Conservation (phyloP, 2,797 vertebrate genomes). For the Acestrorhynchus altus region DNA sequence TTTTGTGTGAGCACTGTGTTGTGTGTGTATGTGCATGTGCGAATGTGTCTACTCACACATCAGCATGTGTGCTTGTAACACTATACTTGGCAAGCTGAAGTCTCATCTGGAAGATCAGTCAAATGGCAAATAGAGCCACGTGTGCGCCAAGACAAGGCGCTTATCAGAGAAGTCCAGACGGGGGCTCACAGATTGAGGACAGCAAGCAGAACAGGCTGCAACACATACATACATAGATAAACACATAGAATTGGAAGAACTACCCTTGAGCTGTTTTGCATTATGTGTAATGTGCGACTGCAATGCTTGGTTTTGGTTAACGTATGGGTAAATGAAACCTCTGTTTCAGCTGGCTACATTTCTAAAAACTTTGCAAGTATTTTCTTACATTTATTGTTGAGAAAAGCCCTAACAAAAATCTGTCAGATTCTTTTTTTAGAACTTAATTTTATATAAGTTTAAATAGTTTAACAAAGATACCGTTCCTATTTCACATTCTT, state of each 20-base stretch:
- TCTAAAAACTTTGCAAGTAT: too few species aligned
- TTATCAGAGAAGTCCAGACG: slow-evolving; percentile 51
- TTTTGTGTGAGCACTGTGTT: slow-evolving; percentile 27
- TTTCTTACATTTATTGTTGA: too few species aligned
- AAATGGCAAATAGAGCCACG: slow-evolving; percentile 38
- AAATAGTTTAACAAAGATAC: too few species aligned
- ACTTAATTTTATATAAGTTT: too few species aligned
- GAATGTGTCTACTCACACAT: not conserved
- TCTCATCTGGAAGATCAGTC: slow-evolving; percentile 44
- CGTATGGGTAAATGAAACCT: too few species aligned
- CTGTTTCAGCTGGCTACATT: too few species aligned
- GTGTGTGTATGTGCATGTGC: not conserved
- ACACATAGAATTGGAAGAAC: not conserved
- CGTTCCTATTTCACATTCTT: too few species aligned
- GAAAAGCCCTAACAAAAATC: too few species aligned
- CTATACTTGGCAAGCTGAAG: slow-evolving; percentile 21
- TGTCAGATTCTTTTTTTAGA: too few species aligned
- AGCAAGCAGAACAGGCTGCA: slow-evolving; percentile 29
- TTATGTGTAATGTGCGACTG: not conserved
- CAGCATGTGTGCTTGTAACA: slow-evolving; percentile 40
- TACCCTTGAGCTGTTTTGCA: not conserved
- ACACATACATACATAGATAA: not conserved
- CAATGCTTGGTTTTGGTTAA: not conserved
- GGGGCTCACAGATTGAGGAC: slow-evolving; percentile 9
- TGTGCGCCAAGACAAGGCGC: slow-evolving; percentile 39